A percentile compares a stretch with the other conserved stretches of the same genome.
phyloP scores from a whole-genome alignment of 2,888 invertebrate genomes.

The Anaspis maculata region DNA sequence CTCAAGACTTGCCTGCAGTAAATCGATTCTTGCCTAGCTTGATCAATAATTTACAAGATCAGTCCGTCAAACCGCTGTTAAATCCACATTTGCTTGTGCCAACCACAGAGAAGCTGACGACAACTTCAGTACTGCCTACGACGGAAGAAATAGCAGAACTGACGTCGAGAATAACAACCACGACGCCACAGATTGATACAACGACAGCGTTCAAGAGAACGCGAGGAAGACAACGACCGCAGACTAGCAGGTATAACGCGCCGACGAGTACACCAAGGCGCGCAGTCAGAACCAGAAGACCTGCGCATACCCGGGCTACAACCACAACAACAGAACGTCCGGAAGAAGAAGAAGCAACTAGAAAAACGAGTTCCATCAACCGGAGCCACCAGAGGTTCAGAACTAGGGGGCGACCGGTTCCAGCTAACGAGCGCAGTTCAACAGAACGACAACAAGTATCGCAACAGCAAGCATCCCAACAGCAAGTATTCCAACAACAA shows the following conservation, averaged over 20 bases:
- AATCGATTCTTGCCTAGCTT: conserved; percentile 52
- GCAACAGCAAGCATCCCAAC: conserved; percentile 19
- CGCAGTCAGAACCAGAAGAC: conserved; percentile 39
- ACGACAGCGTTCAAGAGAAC: conserved; percentile 41
- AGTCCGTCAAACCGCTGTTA: conserved; percentile 35
- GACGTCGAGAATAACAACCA: conserved; percentile 31
- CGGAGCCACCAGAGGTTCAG: conserved; percentile 28
- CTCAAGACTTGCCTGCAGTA: conserved; percentile 38
- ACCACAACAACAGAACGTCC: conserved; percentile 16
- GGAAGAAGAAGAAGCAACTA: conserved; percentile 17
- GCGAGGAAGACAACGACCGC: conserved; percentile 44
- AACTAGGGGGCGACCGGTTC: conserved; percentile 30
- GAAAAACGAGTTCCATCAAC: conserved; percentile 11
- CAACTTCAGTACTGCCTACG: conserved; percentile 1
- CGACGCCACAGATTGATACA: conserved; percentile 36
- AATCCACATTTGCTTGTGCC: conserved; percentile 34
- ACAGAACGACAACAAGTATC: conserved; percentile 22
- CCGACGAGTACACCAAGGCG: conserved; percentile 42
- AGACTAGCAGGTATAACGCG: conserved; percentile 31
- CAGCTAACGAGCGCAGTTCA: conserved; percentile 20
- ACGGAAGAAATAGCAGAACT: neutral
- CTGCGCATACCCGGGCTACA: conserved; percentile 24
- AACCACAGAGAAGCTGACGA: conserved; percentile 21
- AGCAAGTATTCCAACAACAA: conserved; percentile 20
- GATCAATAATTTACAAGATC: conserved; percentile 53